Conservation (phyloP, 2,888 invertebrate species). For the Biston stratarius region DNA sequence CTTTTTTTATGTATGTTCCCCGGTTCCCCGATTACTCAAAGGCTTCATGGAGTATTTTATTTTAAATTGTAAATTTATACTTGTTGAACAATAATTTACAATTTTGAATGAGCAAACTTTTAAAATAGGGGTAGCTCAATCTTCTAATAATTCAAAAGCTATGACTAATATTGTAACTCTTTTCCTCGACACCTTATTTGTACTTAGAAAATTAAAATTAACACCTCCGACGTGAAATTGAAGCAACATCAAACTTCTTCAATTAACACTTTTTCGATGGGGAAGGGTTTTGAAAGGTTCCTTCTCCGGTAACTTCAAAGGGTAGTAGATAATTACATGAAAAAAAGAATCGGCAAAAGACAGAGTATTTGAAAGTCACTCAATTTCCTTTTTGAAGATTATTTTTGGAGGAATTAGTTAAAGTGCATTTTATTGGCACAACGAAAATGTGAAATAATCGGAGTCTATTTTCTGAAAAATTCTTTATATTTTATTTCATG, state of each 20-base stretch:
- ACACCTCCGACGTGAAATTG: conserved; percentile 10
- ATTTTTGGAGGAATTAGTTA: not conserved
- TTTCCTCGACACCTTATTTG: not conserved
- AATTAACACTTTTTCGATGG: conserved; percentile 15
- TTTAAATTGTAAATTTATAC: too few relatives aligned
- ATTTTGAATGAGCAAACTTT: too few relatives aligned
- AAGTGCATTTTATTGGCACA: too few relatives aligned
- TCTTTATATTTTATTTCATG: too few relatives aligned
- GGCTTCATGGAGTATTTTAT: too few relatives aligned
- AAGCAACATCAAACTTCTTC: conserved; percentile 22
- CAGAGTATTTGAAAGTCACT: too few relatives aligned
- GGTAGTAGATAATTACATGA: not conserved
- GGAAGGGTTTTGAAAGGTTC: not conserved
- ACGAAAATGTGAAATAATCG: too few relatives aligned
- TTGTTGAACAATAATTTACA: too few relatives aligned
- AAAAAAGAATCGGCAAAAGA: too few relatives aligned
- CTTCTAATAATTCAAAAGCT: not conserved
- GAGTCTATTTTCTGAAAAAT: too few relatives aligned
- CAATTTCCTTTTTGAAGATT: not conserved
- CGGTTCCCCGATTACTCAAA: too few relatives aligned
- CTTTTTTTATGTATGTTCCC: too few relatives aligned
- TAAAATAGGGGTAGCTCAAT: not conserved
- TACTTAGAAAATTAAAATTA: conserved; percentile 14
- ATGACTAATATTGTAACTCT: not conserved
- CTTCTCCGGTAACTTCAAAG: conserved; percentile 16